Conservation (phyloP, 2,797 vertebrate species). For the Nasua narica region DNA sequence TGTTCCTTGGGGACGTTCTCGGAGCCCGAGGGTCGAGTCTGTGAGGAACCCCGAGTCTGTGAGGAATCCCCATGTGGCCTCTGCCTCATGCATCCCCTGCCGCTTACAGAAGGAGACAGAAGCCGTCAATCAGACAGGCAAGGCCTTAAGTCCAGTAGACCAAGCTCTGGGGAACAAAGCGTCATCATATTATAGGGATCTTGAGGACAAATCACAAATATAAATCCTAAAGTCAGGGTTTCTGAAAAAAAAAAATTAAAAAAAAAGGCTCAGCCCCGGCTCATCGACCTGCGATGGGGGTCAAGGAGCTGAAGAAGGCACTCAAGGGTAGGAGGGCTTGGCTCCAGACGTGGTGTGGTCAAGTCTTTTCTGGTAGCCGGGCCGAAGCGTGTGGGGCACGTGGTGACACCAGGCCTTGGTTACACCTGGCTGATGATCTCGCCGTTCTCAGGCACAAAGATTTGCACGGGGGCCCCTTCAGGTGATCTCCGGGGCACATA, state of each 20-base stretch:
- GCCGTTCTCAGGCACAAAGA: constrained; percentile 87
- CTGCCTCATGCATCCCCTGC: rapidly evolving
- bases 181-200: neutral
- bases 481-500: constrained; percentile 81
- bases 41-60: no score
- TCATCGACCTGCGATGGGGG: constrained; percentile 72
- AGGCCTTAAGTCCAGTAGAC: neutral
- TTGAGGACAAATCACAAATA: neutral
- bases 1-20: neutral
- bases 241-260: constrained; percentile 7
- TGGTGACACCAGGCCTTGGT: neutral
- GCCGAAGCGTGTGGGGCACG: neutral
- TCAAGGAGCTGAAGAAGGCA: neutral
- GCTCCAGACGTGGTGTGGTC: neutral
- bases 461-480: constrained; percentile 83
- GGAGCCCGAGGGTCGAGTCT: neutral
- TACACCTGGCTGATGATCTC: constrained; percentile 90
- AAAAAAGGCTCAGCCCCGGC: constrained; percentile 40
- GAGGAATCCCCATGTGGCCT: no score
- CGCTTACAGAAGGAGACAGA: neutral
- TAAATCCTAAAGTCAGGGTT: neutral
- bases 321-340: neutral
- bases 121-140: neutral
- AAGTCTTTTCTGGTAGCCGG: neutral
- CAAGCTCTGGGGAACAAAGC: neutral